phyloP scores from a whole-genome alignment of 2,888 invertebrate species.

The Euspilapteryx auroguttella region DNA sequence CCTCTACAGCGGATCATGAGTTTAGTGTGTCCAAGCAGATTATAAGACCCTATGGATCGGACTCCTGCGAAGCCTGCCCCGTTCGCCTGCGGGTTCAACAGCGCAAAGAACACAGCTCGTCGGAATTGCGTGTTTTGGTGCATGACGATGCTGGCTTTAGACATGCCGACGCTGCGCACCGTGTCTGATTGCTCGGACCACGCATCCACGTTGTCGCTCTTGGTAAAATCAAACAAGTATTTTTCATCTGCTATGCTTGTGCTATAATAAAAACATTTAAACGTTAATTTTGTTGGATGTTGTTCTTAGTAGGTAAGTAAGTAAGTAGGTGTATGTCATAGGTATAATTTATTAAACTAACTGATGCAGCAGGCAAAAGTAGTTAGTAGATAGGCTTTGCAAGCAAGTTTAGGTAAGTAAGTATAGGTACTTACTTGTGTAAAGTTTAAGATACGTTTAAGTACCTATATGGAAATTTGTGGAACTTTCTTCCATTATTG shows the following conservation, averaged over 20 bases:
- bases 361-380: too few species aligned
- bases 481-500: too few species aligned
- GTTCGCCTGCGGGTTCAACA: conserved; percentile 67
- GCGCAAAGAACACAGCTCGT: conserved; percentile 64
- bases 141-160: conserved; percentile 62
- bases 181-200: conserved; percentile 69
- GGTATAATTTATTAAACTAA: too few species aligned
- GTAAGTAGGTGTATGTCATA: too few species aligned
- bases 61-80: conserved; percentile 71
- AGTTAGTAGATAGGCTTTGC: too few species aligned
- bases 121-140: conserved; percentile 63
- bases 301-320: too few species aligned
- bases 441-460: too few species aligned
- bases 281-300: conserved; percentile 3
- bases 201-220: conserved; percentile 36
- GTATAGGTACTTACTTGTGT: too few species aligned
- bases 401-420: too few species aligned
- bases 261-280: conserved; percentile 10
- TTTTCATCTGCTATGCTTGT: conserved; percentile 18
- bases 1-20: conserved; percentile 58
- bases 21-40: conserved; percentile 47
- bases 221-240: conserved; percentile 64
- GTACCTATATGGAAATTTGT: too few species aligned
- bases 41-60: conserved; percentile 40
- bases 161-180: conserved; percentile 66